Percentiles rank a stretch among this genome's conserved stretches.
These are phyloP conservation scores for Oryzias woworae DNA, from an alignment of 2,113 vertebrate genomes.

Conservation along the genomic window DNA sequence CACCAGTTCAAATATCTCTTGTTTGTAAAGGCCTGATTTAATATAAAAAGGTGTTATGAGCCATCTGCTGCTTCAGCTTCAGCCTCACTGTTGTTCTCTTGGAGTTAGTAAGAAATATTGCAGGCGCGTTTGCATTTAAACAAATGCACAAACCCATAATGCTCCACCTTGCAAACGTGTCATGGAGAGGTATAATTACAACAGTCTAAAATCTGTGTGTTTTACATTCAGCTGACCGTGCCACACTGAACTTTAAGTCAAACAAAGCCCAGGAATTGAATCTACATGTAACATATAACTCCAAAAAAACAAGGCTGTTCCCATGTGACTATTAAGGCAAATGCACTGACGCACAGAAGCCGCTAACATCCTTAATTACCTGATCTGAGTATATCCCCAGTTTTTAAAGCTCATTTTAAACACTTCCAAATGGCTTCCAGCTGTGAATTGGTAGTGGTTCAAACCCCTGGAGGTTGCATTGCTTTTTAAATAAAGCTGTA, in stretches of 20 bases:
- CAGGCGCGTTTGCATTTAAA: not conserved
- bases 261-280: not conserved
- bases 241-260: slow-evolving; percentile 62
- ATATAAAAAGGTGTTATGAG: no score
- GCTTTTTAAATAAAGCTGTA: slow-evolving; percentile 35
- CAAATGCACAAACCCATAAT: no score
- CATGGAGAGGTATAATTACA: slow-evolving; percentile 64
- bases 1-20: no score
- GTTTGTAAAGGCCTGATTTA: no score
- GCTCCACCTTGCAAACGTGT: not conserved
- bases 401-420: slow-evolving; percentile 47
- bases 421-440: slow-evolving; percentile 51
- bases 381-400: slow-evolving; percentile 40
- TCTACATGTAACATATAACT: not conserved
- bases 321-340: not conserved
- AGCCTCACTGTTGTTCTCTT: slow-evolving; percentile 50
- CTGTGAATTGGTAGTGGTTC: slow-evolving; percentile 49
- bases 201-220: slow-evolving; percentile 67
- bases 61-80: slow-evolving; percentile 33
- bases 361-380: slow-evolving; percentile 24
- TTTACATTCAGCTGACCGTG: slow-evolving; percentile 65
- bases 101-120: slow-evolving; percentile 61
- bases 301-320: not conserved
- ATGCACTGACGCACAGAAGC: not conserved
- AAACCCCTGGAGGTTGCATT: slow-evolving; percentile 49